Conservation (phyloP, 1,140 invertebrate species). For the Camponotus vicinus region DNA sequence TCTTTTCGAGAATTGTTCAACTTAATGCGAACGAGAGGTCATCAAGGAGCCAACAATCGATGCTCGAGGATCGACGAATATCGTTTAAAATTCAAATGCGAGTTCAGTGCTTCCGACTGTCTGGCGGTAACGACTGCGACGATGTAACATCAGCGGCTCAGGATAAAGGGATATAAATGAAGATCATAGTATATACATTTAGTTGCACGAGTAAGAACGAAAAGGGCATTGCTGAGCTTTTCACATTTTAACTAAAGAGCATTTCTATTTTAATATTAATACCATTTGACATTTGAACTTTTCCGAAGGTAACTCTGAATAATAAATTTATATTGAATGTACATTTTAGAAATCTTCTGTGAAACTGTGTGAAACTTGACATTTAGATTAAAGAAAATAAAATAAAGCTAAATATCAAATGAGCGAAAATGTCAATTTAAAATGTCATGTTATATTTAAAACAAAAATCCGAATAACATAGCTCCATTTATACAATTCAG, state of each 20-base stretch:
- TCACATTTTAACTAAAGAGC: conserved; percentile 6
- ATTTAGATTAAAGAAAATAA: conserved; percentile 7
- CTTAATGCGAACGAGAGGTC: conserved; percentile 70
- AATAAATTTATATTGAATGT: neutral
- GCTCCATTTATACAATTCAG: neutral
- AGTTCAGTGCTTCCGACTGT: conserved; percentile 56
- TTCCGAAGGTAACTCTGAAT: neutral
- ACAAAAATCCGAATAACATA: neutral
- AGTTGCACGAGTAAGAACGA: neutral
- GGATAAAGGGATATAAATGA: conserved; percentile 21
- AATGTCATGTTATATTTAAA: neutral
- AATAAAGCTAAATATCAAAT: neutral
- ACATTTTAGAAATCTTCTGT: neutral
- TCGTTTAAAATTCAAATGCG: conserved; percentile 71
- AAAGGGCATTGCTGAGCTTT: neutral
- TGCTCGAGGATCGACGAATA: conserved; percentile 50
- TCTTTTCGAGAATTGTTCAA: conserved; percentile 62
- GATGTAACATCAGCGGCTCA: conserved; percentile 38
- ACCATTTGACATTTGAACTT: conserved; percentile 1
- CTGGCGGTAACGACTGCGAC: conserved; percentile 43
- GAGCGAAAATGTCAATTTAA: neutral
- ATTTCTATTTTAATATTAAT: neutral
- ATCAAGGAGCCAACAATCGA: conserved; percentile 60
- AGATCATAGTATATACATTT: conserved; percentile 13
- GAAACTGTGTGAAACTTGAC: neutral